Percentiles rank a stretch among this genome's conserved stretches.
Evolutionary conservation across 2,888 invertebrate species (phyloP).

Genomic region (Epinotia bilunana): DNA sequence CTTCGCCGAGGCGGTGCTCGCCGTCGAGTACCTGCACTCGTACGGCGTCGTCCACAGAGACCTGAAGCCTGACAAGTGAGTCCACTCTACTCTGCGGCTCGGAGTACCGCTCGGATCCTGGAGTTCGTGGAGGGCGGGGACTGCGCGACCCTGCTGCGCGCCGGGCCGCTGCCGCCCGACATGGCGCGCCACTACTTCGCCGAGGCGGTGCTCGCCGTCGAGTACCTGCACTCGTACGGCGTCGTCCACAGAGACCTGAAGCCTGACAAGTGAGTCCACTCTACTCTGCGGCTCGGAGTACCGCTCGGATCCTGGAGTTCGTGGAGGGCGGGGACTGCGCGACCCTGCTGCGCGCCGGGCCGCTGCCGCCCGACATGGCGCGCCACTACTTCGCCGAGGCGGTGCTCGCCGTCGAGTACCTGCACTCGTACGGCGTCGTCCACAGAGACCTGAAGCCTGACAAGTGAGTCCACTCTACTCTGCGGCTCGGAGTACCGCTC

Average conservation of each 20-base stretch:
- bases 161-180: conserved; percentile 97
- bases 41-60: conserved; percentile 99
- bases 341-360: conserved; percentile 96
- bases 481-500: too few species aligned
- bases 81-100: background rate
- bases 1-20: conserved; percentile 99
- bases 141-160: conserved; percentile 97
- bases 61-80: conserved; percentile 98
- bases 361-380: conserved; percentile 98
- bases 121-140: conserved; percentile 99
- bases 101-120: conserved; percentile 88
- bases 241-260: conserved; percentile 99
- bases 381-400: conserved; percentile 99
- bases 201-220: conserved; percentile 99
- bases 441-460: conserved; percentile 99
- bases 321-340: conserved; percentile 99
- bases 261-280: conserved; percentile 93
- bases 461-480: conserved; percentile 85
- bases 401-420: conserved; percentile 98
- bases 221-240: conserved; percentile 99
- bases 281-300: too few species aligned
- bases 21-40: conserved; percentile 99
- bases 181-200: conserved; percentile 99
- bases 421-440: conserved; percentile 99
- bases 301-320: conserved; percentile 98